Conservation (phyloP, 2,797 vertebrate species). For the Bothrops alternatus region DNA sequence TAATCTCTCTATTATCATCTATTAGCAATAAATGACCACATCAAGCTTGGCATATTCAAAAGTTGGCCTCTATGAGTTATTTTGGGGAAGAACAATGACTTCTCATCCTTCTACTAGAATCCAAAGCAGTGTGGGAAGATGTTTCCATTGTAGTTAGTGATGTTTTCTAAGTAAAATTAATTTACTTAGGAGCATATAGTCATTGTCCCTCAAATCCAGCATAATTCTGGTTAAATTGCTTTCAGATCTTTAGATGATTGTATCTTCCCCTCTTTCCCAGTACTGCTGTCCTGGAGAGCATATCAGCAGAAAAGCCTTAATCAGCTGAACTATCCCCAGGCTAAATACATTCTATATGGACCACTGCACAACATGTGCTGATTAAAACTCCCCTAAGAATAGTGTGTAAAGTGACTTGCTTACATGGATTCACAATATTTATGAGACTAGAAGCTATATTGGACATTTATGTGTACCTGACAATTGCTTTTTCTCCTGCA, state of each 20-base stretch:
- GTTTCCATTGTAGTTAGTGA: slow-evolving; percentile 3
- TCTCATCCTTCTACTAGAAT: not conserved
- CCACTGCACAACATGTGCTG: slow-evolving; percentile 9
- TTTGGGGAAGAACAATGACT: too few species aligned
- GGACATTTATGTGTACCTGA: slow-evolving; percentile 1
- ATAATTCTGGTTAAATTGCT: slow-evolving; percentile 47
- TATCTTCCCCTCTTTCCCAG: slow-evolving; percentile 53
- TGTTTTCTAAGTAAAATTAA: slow-evolving; percentile 47
- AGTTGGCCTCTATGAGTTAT: not conserved
- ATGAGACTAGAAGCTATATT: not conserved
- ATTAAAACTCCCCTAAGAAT: slow-evolving; percentile 51
- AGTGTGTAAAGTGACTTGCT: slow-evolving; percentile 48
- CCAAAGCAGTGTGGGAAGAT: not conserved
- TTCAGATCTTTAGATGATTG: slow-evolving; percentile 49
- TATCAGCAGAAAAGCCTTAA: not conserved
- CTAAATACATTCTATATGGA: slow-evolving; percentile 41
- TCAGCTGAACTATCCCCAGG: slow-evolving; percentile 44
- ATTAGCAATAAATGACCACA: not conserved
- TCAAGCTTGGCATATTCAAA: not conserved
- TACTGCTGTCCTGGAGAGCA: slow-evolving; percentile 33
- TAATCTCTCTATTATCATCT: not conserved
- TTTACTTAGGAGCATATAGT: slow-evolving; percentile 39
- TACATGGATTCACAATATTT: slow-evolving; percentile 49
- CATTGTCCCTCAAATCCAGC: slow-evolving; percentile 47
- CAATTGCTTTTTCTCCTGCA: not conserved